Base-by-base conservation (phyloP, 2,888 invertebrate species). In the Polia nebulosa region DNA sequence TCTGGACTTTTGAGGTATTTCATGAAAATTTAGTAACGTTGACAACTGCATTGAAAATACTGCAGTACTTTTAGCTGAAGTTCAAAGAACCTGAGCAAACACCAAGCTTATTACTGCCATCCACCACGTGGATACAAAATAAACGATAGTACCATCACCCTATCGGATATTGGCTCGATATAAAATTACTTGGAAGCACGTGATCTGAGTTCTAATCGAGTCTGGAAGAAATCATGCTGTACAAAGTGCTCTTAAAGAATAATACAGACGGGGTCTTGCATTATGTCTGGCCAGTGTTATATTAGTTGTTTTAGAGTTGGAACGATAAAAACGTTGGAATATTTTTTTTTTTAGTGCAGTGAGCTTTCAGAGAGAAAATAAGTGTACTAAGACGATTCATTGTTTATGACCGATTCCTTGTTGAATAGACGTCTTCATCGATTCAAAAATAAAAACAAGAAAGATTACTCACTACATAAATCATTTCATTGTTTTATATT, bases 151-250 rank as follows among this genome's bases (percentile, higher is more conserved):
- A 83, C 68, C 83, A 82, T 75, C 83, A 80, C 85, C 81, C 79
- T 80, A 82, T 78, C 81, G 89, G 89, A 90, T 90, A 90, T 90
- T 90, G 91, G 87, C 82, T 86, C 83, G 82, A 87, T 90, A 90
- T 88, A 88, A 88, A 90, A 90, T 90, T 89, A 89, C 89, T 87
- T 75, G 61, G 72, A 36, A 72, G 80, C 84, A 83, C 91, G 90
- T 90, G 90, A 84, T 69, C 66, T 17, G 87, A 53, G 45, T 88
- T 68, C 76, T 80, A 87, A 89, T 81, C 64, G 58, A 58, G 53
- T 55, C 52, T 39, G 52, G 47, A 58, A 69, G 52, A 62, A 69
- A 66, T 82, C 69, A 52, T 69, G 82, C 56, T 74, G 13, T 45
- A 63, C 58, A 72, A 72, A 81, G 61, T 79, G 51, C 32, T 63